Base-by-base conservation (phyloP, 2,797 vertebrate genomes). In the Falco rusticolus region DNA sequence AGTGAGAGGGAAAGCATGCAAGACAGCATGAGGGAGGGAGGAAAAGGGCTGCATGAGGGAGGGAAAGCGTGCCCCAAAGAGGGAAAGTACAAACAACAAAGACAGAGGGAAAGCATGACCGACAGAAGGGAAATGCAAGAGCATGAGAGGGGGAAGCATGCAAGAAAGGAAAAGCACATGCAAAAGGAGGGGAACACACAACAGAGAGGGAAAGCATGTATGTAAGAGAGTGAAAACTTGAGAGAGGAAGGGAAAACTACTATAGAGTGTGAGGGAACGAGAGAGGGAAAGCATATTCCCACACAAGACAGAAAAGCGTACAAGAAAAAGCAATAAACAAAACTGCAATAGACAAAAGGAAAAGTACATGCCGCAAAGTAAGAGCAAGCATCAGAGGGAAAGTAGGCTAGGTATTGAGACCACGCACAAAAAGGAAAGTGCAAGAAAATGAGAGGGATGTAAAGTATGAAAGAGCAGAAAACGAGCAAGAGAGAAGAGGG, bases 91-190 rank as follows among this genome's bases (percentile, higher is more conserved):
- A 79, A 68, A 19, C 16, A 50, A 82, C 28, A 78, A 43, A 61
- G 16, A 22, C 26, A 47, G 13, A 41, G 7, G 8, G 24, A 64
- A 89, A 50, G n/a, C 29, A 64, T 17, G 61, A n/a, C 25, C 9
- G 66, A 19, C 2, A 65, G 16, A 90, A 17, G 22, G 37, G 29
- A 51, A 28, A 16, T 4, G 2, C 33, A 74, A 39, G 12, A 10
- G 10, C 68, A 7, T 13, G 11, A 80, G 34, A 54, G 17, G 8
- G 7, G 7, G 3, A 6, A 48, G 17, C 2, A 0, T 25, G 31
- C 16, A 39, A 63, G 31, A 63, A 4, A 56, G 45, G 22, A 50
- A 77, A 81, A 54, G 39, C 20, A 33, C 13, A 28, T 22, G 37
- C 24, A 21, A 16, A 57, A 59, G 15, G 82, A 8, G 3, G 4